A percentile compares a stretch with the other conserved stretches of the same genome.
phyloP scores from a whole-genome alignment of 2,888 invertebrate species.

The Xanthia togata region DNA sequence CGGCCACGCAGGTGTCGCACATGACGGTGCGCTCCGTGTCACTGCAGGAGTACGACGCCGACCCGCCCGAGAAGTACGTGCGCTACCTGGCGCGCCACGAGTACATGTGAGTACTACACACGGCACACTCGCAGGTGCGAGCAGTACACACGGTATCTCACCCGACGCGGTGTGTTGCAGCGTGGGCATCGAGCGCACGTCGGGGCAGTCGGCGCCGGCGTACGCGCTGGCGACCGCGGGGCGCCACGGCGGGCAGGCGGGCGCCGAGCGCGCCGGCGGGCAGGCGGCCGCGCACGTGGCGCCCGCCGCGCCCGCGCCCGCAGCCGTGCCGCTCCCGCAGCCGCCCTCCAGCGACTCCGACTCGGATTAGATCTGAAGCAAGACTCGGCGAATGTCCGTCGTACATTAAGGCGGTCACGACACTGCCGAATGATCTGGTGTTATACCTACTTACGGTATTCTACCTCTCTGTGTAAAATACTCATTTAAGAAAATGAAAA shows the following conservation, averaged over 20 bases:
- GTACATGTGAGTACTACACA: conserved; percentile 93
- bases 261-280: conserved; percentile 64
- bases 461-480: not conserved
- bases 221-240: conserved; percentile 79
- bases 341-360: conserved; percentile 86
- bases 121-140: not conserved
- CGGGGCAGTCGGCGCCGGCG: conserved; percentile 82
- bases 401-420: too few relatives aligned
- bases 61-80: conserved; percentile 99
- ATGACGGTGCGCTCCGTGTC: conserved; percentile 98
- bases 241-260: conserved; percentile 64
- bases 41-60: conserved; percentile 96
- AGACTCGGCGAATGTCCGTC: not conserved
- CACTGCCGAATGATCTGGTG: too few relatives aligned
- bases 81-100: conserved; percentile 98
- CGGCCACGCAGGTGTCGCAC: conserved; percentile 97
- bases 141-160: too few relatives aligned
- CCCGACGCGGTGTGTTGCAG: conserved; percentile 67
- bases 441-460: not conserved
- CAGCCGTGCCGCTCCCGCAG: conserved; percentile 71
- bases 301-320: conserved; percentile 66
- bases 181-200: conserved; percentile 97
- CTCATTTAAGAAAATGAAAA: not conserved
- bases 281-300: conserved; percentile 62
- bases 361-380: conserved; percentile 76